These are phyloP conservation scores for Strigops habroptila DNA, from an alignment of 2,113 vertebrate species.

Conservation along the genomic window DNA sequence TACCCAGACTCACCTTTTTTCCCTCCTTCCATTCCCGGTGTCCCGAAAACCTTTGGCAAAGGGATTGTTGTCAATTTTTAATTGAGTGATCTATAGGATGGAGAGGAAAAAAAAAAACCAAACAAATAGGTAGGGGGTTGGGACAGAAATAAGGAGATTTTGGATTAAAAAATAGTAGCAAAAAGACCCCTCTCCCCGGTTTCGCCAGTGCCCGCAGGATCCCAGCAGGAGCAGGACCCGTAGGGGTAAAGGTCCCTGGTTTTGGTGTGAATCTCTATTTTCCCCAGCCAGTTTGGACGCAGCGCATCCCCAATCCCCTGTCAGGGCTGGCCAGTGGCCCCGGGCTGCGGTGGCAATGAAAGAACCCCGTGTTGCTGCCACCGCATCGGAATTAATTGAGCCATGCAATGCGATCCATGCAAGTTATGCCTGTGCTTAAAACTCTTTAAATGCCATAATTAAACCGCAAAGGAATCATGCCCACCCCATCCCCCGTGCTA, in stretches of 20 bases:
- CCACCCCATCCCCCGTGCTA: slow-evolving; percentile 48
- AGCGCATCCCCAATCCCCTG: accelerated
- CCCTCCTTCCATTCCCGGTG: slow-evolving; percentile 95
- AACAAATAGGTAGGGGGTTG: not conserved
- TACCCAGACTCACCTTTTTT: slow-evolving; percentile 86
- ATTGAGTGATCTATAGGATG: slow-evolving; percentile 89
- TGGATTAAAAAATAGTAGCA: not conserved
- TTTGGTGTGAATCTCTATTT: not conserved
- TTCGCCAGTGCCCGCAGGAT: not conserved
- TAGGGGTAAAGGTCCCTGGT: not conserved
- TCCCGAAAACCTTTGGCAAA: slow-evolving; percentile 99
- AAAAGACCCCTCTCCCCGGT: not conserved
- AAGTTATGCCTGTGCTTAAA: slow-evolving; percentile 52
- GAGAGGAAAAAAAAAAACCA: not conserved
- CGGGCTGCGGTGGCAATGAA: not conserved
- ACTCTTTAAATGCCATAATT: slow-evolving; percentile 59
- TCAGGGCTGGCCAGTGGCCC: not conserved
- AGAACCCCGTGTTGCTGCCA: slow-evolving; percentile 16
- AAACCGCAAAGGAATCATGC: slow-evolving; percentile 60
- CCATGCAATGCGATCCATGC: slow-evolving; percentile 30
- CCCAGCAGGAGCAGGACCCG: not conserved
- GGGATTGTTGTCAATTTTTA: slow-evolving; percentile 99
- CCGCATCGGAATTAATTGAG: slow-evolving; percentile 15
- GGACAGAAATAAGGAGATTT: not conserved
- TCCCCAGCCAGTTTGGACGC: not conserved